phyloP scores from a whole-genome alignment of 1,140 invertebrate genomes.

The Euura lappo region DNA sequence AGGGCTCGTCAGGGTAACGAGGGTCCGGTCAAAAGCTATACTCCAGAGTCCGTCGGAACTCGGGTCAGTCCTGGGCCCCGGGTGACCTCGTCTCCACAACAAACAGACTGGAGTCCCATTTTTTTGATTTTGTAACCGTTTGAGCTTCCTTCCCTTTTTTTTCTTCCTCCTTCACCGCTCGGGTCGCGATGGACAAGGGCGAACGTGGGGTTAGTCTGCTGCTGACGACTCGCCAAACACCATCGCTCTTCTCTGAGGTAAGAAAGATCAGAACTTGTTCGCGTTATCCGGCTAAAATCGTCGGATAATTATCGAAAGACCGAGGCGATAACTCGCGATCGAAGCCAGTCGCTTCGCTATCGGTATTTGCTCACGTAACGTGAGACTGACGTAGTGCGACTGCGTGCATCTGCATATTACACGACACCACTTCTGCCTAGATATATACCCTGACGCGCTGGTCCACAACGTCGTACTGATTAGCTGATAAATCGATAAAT shows the following conservation, averaged over 20 bases:
- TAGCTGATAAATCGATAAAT: no score
- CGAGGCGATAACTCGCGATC: no score
- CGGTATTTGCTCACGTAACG: no score
- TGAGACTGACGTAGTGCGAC: no score
- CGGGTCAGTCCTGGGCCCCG: conserved; percentile 17
- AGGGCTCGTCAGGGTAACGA: conserved; percentile 28
- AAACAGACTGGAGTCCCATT: conserved; percentile 38
- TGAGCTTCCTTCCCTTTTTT: conserved; percentile 15
- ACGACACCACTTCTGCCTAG: no score
- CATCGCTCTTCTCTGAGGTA: conserved; percentile 13
- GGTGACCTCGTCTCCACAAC: conserved; percentile 47
- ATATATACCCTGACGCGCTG: no score
- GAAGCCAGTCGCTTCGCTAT: no score
- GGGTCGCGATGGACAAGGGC: conserved; percentile 33
- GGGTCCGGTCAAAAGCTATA: conserved; percentile 17
- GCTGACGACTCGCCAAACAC: conserved; percentile 37
- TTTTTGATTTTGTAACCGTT: conserved; percentile 25
- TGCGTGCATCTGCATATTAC: no score
- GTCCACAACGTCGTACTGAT: no score
- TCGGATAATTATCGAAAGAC: no score
- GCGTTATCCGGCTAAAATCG: no score
- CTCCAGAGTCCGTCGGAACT: conserved; percentile 23
- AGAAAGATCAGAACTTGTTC: no score
- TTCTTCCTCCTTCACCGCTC: conserved; percentile 30
- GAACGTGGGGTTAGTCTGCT: conserved; percentile 50